phyloP scores from a whole-genome alignment of 92 coral and sea anemone genomes.

The Bergia sp. region DNA sequence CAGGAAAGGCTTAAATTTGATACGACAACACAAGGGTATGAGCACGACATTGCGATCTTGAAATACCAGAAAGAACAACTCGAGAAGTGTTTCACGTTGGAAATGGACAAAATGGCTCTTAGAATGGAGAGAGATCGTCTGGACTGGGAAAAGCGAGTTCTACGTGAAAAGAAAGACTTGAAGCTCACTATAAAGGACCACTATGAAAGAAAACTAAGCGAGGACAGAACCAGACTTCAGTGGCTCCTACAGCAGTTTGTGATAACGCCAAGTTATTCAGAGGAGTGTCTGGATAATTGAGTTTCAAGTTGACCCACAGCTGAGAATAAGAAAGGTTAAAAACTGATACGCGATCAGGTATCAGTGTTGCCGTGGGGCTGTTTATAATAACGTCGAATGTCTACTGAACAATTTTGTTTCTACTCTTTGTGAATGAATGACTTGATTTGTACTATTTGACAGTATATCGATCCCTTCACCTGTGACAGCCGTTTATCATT shows the following conservation, averaged over 20 bases:
- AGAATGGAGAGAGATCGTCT: conserved; percentile 90
- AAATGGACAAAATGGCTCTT: conserved; percentile 86
- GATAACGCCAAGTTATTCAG: conserved; percentile 49
- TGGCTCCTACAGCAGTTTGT: conserved; percentile 87
- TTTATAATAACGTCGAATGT: background rate
- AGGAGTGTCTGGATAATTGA: conserved; percentile 35
- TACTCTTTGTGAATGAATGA: background rate
- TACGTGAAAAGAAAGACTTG: conserved; percentile 86
- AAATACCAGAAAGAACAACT: conserved; percentile 95
- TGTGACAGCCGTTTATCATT: background rate
- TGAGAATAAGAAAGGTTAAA: background rate
- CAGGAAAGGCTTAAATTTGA: conserved; percentile 92
- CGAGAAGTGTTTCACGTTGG: conserved; percentile 81
- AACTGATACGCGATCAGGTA: background rate
- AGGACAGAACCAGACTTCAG: conserved; percentile 84
- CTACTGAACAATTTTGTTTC: background rate
- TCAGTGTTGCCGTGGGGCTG: background rate
- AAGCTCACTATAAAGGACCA: conserved; percentile 82
- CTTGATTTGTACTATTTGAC: background rate
- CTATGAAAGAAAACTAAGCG: conserved; percentile 77
- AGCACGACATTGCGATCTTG: conserved; percentile 91
- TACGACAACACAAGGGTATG: conserved; percentile 90
- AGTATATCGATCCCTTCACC: too few species aligned
- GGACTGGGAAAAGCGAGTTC: conserved; percentile 85
- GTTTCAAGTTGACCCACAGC: background rate